A percentile compares a stretch with the other conserved stretches of the same genome.
phyloP scores from a whole-genome alignment of 2,797 vertebrate species.

The Acanthopagrus latus region DNA sequence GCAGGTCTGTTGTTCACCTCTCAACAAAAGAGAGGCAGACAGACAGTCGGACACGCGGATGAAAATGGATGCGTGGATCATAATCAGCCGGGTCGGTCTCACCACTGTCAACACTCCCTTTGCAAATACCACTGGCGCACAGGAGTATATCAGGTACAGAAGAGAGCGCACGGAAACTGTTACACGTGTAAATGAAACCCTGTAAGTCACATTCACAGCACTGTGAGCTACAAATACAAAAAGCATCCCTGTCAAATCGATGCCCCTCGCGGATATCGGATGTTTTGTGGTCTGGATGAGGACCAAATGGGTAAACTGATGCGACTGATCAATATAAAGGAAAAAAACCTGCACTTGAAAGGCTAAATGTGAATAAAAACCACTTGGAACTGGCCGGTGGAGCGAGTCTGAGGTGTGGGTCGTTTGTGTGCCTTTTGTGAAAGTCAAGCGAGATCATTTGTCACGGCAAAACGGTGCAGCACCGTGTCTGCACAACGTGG shows the following conservation, averaged over 20 bases:
- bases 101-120: conserved; percentile 22
- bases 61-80: conserved; percentile 40
- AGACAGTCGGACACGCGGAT: conserved; percentile 42
- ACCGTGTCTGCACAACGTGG: not conserved
- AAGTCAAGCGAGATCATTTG: conserved; percentile 31
- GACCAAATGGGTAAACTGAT: conserved; percentile 41
- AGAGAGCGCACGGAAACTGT: not conserved
- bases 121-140: conserved; percentile 25
- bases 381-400: not conserved
- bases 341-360: conserved; percentile 20
- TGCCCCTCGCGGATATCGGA: conserved; percentile 24
- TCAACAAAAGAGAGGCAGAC: conserved; percentile 70
- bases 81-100: conserved; percentile 36
- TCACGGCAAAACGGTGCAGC: conserved; percentile 3
- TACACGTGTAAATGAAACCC: conserved; percentile 14
- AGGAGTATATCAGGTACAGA: conserved; percentile 1
- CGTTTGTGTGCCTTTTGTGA: conserved; percentile 27
- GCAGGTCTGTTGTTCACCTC: conserved; percentile 71
- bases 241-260: conserved; percentile 41
- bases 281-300: conserved; percentile 31
- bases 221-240: conserved; percentile 23
- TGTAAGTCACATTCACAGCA: conserved; percentile 26
- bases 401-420: not conserved
- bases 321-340: conserved; percentile 47
- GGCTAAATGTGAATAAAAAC: conserved; percentile 5